Evolutionary conservation across 1,140 invertebrate species (phyloP).

Genomic region (Drepana arcuata): DNA sequence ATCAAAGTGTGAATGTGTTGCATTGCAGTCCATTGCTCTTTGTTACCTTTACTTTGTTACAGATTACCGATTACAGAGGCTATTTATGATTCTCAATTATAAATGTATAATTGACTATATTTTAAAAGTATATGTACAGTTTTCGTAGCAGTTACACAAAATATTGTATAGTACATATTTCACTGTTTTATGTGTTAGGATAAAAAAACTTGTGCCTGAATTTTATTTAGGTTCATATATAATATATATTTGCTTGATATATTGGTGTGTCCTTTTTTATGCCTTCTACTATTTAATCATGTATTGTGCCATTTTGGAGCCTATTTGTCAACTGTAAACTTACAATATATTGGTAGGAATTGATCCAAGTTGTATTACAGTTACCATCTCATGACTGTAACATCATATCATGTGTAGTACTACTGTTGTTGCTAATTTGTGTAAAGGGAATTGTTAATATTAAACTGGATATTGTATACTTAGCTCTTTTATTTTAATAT

Average conservation of each 20-base stretch:
- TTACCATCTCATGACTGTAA: too few relatives aligned
- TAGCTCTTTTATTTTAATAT: slow-evolving; percentile 17
- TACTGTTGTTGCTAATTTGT: slow-evolving; percentile 43
- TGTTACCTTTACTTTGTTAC: too few relatives aligned
- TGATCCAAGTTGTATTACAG: slow-evolving; percentile 3
- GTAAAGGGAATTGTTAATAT: slow-evolving; percentile 53
- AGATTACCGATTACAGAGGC: too few relatives aligned
- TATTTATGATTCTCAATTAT: too few relatives aligned
- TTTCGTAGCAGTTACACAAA: too few relatives aligned
- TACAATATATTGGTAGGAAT: slow-evolving; percentile 13
- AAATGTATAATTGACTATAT: too few relatives aligned
- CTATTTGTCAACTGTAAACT: too few relatives aligned
- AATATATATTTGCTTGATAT: slow-evolving; percentile 16
- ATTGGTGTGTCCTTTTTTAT: slow-evolving; percentile 9
- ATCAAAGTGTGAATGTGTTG: too few relatives aligned
- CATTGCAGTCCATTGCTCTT: too few relatives aligned
- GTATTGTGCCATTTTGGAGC: too few relatives aligned
- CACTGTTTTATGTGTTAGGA: slow-evolving; percentile 22
- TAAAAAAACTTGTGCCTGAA: slow-evolving; percentile 28
- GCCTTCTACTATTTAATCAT: slow-evolving; percentile 13
- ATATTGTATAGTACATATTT: too few relatives aligned
- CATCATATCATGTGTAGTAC: not conserved
- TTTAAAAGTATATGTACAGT: too few relatives aligned
- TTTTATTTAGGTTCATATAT: slow-evolving; percentile 18
- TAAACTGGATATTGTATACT: slow-evolving; percentile 48